phyloP scores from a whole-genome alignment of 1,140 invertebrate species.

The Belonocnema kinseyi region DNA sequence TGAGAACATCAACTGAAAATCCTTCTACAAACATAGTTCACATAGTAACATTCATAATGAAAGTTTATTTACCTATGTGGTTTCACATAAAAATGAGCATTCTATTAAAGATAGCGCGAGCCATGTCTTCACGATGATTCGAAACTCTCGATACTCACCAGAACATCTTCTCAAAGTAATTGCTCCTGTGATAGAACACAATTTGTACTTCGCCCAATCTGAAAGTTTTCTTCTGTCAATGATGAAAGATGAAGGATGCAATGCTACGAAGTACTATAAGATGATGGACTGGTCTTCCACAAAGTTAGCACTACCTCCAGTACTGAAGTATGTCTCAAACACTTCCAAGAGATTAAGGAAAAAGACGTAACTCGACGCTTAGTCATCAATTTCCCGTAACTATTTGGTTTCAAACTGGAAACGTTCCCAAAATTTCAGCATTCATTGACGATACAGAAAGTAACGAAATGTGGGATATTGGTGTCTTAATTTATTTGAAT shows the following conservation, averaged over 20 bases:
- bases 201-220: not conserved
- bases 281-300: not conserved
- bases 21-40: slow-evolving; percentile 15
- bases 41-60: too few relatives aligned
- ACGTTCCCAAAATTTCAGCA: too few relatives aligned
- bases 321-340: too few relatives aligned
- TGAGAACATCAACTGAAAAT: too few relatives aligned
- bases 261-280: not conserved
- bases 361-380: too few relatives aligned
- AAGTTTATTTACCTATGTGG: not conserved
- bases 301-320: too few relatives aligned
- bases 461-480: too few relatives aligned
- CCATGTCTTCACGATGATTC: slow-evolving; percentile 11
- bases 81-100: not conserved
- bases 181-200: slow-evolving; percentile 16
- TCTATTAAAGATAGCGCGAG: not conserved
- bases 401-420: too few relatives aligned
- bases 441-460: too few relatives aligned
- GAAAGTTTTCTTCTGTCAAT: not conserved
- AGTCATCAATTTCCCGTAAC: too few relatives aligned
- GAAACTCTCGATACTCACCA: not conserved
- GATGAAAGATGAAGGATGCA: not conserved
- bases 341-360: too few relatives aligned
- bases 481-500: too few relatives aligned
- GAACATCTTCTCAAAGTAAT: slow-evolving; percentile 10